Evolutionary conservation across 2,888 invertebrate genomes (phyloP).

Genomic region (Dynastes maya): DNA sequence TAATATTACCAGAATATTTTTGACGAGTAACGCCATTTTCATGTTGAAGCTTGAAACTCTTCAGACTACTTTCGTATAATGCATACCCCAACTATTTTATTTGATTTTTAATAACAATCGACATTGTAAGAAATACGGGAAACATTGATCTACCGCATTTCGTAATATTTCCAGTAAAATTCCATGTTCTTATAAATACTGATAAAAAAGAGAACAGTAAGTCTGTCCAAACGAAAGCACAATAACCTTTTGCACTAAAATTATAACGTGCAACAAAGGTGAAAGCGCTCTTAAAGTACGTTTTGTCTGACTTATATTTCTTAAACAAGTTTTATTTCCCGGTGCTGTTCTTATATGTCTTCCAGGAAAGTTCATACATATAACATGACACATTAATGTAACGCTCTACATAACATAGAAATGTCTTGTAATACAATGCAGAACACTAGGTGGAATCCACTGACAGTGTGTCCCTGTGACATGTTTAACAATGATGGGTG

Average conservation of each 20-base stretch:
- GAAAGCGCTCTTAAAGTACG: neutral
- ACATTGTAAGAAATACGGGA: too few species aligned
- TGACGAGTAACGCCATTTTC: too few species aligned
- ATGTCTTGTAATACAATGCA: neutral
- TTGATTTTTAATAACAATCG: too few species aligned
- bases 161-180: too few species aligned
- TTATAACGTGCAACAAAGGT: neutral
- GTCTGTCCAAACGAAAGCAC: neutral
- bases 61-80: too few species aligned
- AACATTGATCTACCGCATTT: too few species aligned
- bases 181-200: too few species aligned
- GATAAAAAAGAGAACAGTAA: too few species aligned
- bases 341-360: neutral
- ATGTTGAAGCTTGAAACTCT: too few species aligned
- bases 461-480: neutral
- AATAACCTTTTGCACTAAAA: neutral
- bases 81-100: too few species aligned
- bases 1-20: too few species aligned
- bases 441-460: neutral
- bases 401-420: slow-evolving; percentile 1
- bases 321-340: slow-evolving; percentile 11
- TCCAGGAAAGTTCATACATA: slow-evolving; percentile 1
- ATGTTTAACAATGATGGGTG: too few species aligned
- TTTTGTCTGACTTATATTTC: neutral
- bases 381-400: neutral